Percentiles rank a stretch among this genome's conserved stretches.
Conservation (phyloP, 2,888 invertebrate species). For the Chrysotoxum bicinctum region DNA sequence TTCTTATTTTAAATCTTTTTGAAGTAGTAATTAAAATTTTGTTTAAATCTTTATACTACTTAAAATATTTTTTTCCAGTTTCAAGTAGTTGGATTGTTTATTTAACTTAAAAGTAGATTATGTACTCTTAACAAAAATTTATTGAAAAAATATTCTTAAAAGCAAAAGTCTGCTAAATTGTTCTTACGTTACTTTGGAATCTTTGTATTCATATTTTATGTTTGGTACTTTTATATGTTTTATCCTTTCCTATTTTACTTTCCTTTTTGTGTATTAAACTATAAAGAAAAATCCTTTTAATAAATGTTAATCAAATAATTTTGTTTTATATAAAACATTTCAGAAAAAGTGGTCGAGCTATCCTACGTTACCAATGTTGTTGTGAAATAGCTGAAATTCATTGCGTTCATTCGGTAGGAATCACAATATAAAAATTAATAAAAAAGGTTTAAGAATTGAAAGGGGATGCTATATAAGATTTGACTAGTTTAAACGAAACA, state of each 20-base stretch:
- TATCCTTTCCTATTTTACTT: neutral
- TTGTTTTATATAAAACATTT: slow-evolving; percentile 77
- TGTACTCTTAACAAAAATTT: no score
- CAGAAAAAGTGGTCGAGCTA: slow-evolving; percentile 82
- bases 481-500: neutral
- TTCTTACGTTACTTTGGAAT: neutral
- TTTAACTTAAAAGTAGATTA: neutral
- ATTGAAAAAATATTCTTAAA: no score
- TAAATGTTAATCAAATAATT: slow-evolving; percentile 63
- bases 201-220: neutral
- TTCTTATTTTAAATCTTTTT: neutral
- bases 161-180: neutral
- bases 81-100: slow-evolving; percentile 3
- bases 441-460: slow-evolving; percentile 45
- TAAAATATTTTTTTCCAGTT: slow-evolving; percentile 10
- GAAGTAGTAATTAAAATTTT: slow-evolving; percentile 18
- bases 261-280: slow-evolving; percentile 9
- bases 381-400: slow-evolving; percentile 82
- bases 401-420: slow-evolving; percentile 82
- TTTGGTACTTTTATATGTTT: neutral
- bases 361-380: slow-evolving; percentile 82
- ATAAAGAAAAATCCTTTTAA: slow-evolving; percentile 48
- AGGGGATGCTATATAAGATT: slow-evolving; percentile 7
- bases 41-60: slow-evolving; percentile 36
- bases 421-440: slow-evolving; percentile 72